Conservation (phyloP, 92 coral and sea anemone genomes). For the Zoanthus sansibaricus region DNA sequence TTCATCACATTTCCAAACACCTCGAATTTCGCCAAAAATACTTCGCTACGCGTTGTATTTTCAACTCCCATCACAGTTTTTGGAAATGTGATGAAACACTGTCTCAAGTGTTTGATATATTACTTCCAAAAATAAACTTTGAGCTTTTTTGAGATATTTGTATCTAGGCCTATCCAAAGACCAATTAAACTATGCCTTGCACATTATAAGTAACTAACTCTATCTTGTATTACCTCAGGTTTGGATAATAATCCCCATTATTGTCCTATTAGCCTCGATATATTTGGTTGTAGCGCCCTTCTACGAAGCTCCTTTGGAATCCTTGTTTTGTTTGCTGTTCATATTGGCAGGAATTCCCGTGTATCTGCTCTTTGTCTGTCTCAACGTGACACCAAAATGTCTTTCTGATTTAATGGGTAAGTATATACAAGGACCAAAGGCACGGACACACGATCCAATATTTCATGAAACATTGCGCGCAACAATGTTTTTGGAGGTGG, state of each 20-base stretch:
- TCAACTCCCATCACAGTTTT: no score
- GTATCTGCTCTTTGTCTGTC: conserved; percentile 81
- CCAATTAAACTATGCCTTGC: neutral
- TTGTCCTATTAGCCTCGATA: conserved; percentile 84
- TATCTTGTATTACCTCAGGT: conserved; percentile 66
- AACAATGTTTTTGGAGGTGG: no score
- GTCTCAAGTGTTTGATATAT: no score
- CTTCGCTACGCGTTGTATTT: no score
- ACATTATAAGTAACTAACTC: neutral
- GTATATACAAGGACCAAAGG: conserved; percentile 1
- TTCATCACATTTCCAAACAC: no score
- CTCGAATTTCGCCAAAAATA: no score
- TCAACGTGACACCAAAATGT: conserved; percentile 77
- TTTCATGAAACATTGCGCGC: no score
- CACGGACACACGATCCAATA: no score
- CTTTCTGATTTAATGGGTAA: conserved; percentile 71
- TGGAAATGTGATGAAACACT: no score
- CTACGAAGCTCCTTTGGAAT: conserved; percentile 87
- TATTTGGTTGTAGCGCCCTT: conserved; percentile 91
- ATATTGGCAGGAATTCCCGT: conserved; percentile 90
- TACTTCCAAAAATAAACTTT: no score
- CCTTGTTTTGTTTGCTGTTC: conserved; percentile 89
- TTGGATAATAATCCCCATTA: conserved; percentile 71
- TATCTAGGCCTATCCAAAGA: neutral
- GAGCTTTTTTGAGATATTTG: no score